A percentile compares a stretch with the other conserved stretches of the same genome.
These are phyloP conservation scores for Speoplatyrhinus poulsoni DNA, from an alignment of 2,113 vertebrate genomes.

Conservation along the genomic window DNA sequence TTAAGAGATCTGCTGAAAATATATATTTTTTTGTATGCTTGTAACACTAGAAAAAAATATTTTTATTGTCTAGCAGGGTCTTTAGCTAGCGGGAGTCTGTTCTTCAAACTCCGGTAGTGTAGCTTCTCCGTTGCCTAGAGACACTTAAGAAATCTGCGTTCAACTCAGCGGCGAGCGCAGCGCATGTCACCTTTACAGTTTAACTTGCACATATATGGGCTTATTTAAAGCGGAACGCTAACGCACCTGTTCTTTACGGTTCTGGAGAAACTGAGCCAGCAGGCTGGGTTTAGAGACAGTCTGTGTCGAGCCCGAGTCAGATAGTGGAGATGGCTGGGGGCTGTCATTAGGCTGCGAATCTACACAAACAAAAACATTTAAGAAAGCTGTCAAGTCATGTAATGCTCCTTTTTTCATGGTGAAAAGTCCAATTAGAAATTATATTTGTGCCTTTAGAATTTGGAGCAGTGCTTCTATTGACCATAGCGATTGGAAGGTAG, in stretches of 20 bases:
- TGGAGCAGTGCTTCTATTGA: no score
- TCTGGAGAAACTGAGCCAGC: constrained; percentile 82
- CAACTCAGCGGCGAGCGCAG: no score
- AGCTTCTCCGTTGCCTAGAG: no score
- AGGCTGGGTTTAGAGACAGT: constrained; percentile 68
- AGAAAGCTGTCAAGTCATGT: neutral
- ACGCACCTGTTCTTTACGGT: constrained; percentile 88
- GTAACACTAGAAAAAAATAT: no score
- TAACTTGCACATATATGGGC: neutral
- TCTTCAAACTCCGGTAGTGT: no score
- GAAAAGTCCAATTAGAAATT: neutral
- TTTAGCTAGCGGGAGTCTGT: no score
- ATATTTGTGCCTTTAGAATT: no score
- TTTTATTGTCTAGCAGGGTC: no score
- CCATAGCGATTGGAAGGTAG: no score
- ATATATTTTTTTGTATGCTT: no score
- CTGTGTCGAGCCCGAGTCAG: constrained; percentile 46
- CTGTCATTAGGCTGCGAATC: constrained; percentile 68
- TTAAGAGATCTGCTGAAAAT: no score
- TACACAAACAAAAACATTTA: constrained; percentile 24
- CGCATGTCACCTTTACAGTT: neutral
- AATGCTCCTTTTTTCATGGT: neutral
- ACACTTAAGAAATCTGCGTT: no score
- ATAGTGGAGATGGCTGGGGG: constrained; percentile 41
- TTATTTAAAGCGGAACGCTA: neutral